phyloP scores from a whole-genome alignment of 2,888 invertebrate genomes.

The Epinotia brunnichana region DNA sequence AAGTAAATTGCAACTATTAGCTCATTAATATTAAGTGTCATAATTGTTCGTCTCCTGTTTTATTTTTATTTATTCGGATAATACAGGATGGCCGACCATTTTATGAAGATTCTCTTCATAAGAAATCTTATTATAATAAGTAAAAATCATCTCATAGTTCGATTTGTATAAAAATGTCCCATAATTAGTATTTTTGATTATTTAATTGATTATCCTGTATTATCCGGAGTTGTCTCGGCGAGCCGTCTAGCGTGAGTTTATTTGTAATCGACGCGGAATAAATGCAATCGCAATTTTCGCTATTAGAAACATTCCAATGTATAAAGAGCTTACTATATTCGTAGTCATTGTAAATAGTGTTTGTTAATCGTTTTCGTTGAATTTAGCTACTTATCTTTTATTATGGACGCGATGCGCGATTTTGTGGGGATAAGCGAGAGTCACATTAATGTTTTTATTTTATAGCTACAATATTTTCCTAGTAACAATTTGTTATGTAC shows the following conservation, averaged over 20 bases:
- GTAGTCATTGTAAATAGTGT: conserved; percentile 62
- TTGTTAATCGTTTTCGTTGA: conserved; percentile 52
- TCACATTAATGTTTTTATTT: neutral
- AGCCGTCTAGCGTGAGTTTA: neutral
- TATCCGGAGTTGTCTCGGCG: neutral
- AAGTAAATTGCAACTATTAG: too few relatives aligned
- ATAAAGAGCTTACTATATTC: conserved; percentile 70
- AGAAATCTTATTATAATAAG: too few relatives aligned
- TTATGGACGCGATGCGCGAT: neutral
- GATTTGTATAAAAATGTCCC: too few relatives aligned
- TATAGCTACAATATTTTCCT: neutral
- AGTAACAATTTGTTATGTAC: neutral
- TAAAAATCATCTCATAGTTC: too few relatives aligned
- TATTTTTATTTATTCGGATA: too few relatives aligned
- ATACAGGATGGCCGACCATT: too few relatives aligned
- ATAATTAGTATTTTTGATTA: too few relatives aligned
- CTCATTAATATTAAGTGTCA: too few relatives aligned
- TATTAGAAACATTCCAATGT: conserved; percentile 67
- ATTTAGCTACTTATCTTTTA: conserved; percentile 47
- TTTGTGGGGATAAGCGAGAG: neutral
- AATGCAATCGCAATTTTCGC: conserved; percentile 23
- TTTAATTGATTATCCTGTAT: neutral
- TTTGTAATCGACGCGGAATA: neutral
- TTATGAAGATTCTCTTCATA: too few relatives aligned
- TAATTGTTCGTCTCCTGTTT: too few relatives aligned